Conservation (phyloP, 2,113 vertebrate genomes). For the Isichthys henryi region DNA sequence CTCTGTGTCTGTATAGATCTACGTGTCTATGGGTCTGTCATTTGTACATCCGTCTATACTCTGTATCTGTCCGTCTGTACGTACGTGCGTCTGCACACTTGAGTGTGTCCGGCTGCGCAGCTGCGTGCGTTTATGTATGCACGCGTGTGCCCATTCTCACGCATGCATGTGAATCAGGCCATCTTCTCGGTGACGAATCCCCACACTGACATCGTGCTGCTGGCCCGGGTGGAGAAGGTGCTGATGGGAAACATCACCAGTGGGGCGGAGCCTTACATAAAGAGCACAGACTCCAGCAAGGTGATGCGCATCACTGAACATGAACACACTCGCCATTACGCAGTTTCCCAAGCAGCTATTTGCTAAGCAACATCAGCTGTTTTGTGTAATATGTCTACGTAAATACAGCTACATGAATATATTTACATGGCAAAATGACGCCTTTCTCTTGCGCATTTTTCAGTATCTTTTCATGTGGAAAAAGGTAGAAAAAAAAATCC, state of each 20-base stretch:
- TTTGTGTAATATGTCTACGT: background rate
- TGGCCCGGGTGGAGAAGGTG: constrained; percentile 92
- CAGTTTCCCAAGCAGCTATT: background rate
- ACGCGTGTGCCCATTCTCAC: constrained; percentile 13
- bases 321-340: background rate
- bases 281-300: constrained; percentile 92
- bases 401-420: background rate
- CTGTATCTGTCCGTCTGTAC: background rate
- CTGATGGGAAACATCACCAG: constrained; percentile 86
- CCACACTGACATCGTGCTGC: constrained; percentile 86
- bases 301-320: constrained; percentile 49
- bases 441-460: background rate
- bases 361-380: background rate
- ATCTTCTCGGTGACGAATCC: constrained; percentile 91
- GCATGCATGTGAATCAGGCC: constrained; percentile 58
- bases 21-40: background rate
- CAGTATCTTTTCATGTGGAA: constrained; percentile 5
- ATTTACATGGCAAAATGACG: background rate
- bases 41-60: background rate
- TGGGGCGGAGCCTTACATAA: constrained; percentile 88
- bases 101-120: background rate
- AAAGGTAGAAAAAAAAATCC: background rate
- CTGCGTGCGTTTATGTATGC: constrained; percentile 7
- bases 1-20: background rate
- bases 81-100: background rate